A percentile compares a stretch with the other conserved stretches of the same genome.
These are phyloP conservation scores for Phyllotis vaccarum DNA, from an alignment of 2,797 vertebrate genomes.

Conservation along the genomic window DNA sequence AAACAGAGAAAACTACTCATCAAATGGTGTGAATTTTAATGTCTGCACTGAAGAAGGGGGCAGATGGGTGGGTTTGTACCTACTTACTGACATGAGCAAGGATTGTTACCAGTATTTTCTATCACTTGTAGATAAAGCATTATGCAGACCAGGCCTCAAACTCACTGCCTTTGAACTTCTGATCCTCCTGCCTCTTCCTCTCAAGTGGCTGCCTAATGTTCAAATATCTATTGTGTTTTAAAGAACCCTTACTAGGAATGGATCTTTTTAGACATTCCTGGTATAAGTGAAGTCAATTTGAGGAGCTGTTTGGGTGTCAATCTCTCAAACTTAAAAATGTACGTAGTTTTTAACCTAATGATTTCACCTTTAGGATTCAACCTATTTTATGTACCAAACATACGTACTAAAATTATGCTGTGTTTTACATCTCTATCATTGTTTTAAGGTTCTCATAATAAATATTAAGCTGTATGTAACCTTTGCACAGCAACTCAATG, in stretches of 20 bases:
- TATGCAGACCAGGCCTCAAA: neutral
- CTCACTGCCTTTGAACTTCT: neutral
- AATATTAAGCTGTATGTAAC: neutral
- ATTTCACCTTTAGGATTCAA: neutral
- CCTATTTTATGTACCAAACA: neutral
- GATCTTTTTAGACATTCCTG: neutral
- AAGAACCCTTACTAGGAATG: neutral
- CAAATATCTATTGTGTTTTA: neutral
- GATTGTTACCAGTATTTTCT: neutral
- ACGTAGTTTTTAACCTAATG: neutral
- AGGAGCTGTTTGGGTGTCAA: neutral
- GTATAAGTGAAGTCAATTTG: neutral
- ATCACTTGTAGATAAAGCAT: neutral
- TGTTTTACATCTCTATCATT: constrained; percentile 39
- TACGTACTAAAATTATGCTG: neutral
- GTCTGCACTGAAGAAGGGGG: neutral
- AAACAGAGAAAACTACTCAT: neutral
- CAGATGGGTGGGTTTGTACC: neutral
- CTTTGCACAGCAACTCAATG: constrained; percentile 22
- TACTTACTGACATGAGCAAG: neutral
- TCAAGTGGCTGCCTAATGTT: neutral
- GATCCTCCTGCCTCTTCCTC: neutral
- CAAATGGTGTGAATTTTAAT: neutral
- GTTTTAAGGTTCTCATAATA: neutral
- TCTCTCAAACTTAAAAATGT: neutral